These are phyloP conservation scores for Peromyscus melanophrys DNA, from an alignment of 2,797 vertebrate species.

Conservation along the genomic window DNA sequence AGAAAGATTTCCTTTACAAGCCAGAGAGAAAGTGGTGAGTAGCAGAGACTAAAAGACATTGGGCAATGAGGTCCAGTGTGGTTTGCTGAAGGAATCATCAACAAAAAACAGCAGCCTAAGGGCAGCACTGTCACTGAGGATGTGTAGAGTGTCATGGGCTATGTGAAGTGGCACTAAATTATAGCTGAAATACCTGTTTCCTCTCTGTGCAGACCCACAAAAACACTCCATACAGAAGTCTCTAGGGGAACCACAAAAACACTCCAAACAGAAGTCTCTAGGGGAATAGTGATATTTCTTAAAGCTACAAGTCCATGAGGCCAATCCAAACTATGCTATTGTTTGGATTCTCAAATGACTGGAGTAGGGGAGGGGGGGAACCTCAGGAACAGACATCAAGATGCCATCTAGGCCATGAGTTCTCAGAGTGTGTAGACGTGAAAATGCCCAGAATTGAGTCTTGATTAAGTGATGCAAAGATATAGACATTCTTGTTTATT, in stretches of 20 bases:
- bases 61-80: neutral
- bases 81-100: neutral
- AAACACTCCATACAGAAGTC: neutral
- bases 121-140: no score
- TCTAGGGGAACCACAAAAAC: neutral
- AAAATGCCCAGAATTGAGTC: neutral
- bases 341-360: neutral
- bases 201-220: neutral
- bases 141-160: neutral
- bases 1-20: neutral
- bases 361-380: neutral
- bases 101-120: neutral
- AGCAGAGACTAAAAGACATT: neutral
- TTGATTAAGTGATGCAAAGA: neutral
- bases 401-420: neutral
- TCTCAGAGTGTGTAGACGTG: neutral
- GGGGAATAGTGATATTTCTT: neutral
- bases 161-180: neutral
- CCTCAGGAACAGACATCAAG: neutral
- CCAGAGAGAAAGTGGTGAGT: neutral
- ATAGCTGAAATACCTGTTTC: neutral
- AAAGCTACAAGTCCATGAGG: neutral
- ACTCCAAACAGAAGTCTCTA: neutral
- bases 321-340: neutral
- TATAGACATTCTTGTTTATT: neutral